A percentile compares a stretch with the other conserved stretches of the same genome.
Evolutionary conservation across 2,888 invertebrate genomes (phyloP).

Genomic region (Strigamia transsilvanica): DNA sequence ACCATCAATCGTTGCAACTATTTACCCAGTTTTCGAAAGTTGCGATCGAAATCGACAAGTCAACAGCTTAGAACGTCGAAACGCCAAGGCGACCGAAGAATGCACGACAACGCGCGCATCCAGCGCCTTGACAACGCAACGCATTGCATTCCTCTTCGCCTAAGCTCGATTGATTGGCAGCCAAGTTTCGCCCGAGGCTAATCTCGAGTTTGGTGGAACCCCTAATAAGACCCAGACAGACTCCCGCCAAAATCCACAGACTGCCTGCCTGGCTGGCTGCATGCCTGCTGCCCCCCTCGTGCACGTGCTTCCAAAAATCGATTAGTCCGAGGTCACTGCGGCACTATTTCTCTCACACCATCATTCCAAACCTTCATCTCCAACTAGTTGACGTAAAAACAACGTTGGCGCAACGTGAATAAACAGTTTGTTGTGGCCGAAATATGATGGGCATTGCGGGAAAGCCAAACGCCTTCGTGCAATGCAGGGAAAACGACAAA

Average conservation of each 20-base stretch:
- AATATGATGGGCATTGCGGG: too few relatives aligned
- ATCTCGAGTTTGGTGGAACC: neutral
- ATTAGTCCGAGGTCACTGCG: neutral
- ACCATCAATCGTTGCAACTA: too few relatives aligned
- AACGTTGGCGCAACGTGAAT: too few relatives aligned
- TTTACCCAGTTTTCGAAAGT: too few relatives aligned
- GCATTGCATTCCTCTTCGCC: neutral
- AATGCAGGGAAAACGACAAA: too few relatives aligned
- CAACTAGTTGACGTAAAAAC: too few relatives aligned
- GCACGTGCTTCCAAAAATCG: neutral
- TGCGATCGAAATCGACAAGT: too few relatives aligned
- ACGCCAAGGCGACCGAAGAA: too few relatives aligned
- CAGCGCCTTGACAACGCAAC: neutral
- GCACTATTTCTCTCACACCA: neutral
- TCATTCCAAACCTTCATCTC: neutral
- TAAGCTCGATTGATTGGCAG: neutral
- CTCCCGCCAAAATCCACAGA: neutral
- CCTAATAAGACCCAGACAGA: neutral
- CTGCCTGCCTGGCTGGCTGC: neutral
- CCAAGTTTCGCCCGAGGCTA: neutral
- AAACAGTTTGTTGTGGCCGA: too few relatives aligned
- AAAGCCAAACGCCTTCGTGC: too few relatives aligned
- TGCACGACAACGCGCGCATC: neutral
- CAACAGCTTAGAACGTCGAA: too few relatives aligned
- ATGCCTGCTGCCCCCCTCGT: too few relatives aligned